phyloP scores from a whole-genome alignment of 2,113 vertebrate genomes.

The Meles meles region DNA sequence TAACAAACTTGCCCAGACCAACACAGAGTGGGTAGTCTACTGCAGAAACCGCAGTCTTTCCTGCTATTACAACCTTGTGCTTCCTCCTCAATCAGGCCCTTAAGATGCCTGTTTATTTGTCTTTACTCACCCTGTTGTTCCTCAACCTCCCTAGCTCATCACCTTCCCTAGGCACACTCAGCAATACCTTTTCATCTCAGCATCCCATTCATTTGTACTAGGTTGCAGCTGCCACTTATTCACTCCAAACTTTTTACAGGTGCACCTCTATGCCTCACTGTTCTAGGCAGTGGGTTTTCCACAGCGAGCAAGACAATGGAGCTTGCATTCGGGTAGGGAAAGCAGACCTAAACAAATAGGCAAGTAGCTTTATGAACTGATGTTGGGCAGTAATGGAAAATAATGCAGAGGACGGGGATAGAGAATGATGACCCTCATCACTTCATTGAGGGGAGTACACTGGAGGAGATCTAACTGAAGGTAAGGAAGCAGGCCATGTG shows the following conservation, averaged over 20 bases:
- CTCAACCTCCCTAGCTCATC: background rate
- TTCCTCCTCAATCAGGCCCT: background rate
- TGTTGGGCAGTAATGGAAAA: background rate
- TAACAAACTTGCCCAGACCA: background rate
- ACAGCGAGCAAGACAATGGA: background rate
- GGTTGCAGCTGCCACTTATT: background rate
- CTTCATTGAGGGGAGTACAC: background rate
- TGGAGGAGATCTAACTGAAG: background rate
- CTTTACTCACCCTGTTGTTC: background rate
- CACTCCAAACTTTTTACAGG: background rate
- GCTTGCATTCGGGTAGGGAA: background rate
- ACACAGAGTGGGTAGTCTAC: background rate
- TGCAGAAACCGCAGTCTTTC: background rate
- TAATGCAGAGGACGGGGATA: background rate
- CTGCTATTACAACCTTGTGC: background rate
- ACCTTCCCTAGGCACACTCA: background rate
- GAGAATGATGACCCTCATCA: background rate
- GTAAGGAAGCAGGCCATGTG: background rate
- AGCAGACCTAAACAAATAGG: background rate
- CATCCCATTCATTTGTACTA: background rate
- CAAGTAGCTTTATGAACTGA: background rate
- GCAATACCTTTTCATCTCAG: background rate
- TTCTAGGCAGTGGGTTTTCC: background rate
- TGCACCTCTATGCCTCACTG: background rate
- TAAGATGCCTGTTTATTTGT: background rate